A percentile compares a stretch with the other conserved stretches of the same genome.
Evolutionary conservation across 1,140 invertebrate species (phyloP).

Genomic region (Hormaphis cornu): DNA sequence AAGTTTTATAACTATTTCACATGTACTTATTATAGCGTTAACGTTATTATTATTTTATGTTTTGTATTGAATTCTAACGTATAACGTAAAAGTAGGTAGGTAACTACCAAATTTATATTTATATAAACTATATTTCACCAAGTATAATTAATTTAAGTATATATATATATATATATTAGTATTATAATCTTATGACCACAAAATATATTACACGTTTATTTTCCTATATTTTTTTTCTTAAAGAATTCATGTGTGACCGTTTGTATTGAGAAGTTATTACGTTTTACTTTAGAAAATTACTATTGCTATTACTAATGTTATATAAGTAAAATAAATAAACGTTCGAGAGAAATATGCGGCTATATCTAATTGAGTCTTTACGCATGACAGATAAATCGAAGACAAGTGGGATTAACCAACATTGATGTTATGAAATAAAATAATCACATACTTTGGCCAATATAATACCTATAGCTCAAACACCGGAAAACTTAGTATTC

Average conservation of each 20-base stretch:
- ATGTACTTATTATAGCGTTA: too few species aligned
- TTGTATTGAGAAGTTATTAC: neutral
- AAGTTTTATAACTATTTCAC: too few species aligned
- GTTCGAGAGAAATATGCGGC: neutral
- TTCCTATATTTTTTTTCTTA: neutral
- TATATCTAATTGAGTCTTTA: conserved; percentile 26
- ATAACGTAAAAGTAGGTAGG: neutral
- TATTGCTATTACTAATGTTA: neutral
- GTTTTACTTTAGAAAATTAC: conserved; percentile 8
- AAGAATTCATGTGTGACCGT: conserved; percentile 24
- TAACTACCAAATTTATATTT: neutral
- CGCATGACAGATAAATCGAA: conserved; percentile 14
- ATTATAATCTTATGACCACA: conserved; percentile 6
- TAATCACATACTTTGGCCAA: neutral
- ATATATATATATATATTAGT: too few species aligned
- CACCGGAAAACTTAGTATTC: neutral
- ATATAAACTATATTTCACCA: too few species aligned
- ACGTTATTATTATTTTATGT: too few species aligned
- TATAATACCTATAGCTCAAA: neutral
- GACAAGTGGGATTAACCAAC: neutral
- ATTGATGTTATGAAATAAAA: conserved; percentile 9
- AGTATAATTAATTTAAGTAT: neutral
- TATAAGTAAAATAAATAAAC: conserved; percentile 4
- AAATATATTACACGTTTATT: conserved; percentile 3
- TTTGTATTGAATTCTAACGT: too few species aligned